Evolutionary conservation across 1,140 invertebrate species (phyloP), one percentile per base, ranked within the genome.

Genomic region (Apis dorsata): DNA sequence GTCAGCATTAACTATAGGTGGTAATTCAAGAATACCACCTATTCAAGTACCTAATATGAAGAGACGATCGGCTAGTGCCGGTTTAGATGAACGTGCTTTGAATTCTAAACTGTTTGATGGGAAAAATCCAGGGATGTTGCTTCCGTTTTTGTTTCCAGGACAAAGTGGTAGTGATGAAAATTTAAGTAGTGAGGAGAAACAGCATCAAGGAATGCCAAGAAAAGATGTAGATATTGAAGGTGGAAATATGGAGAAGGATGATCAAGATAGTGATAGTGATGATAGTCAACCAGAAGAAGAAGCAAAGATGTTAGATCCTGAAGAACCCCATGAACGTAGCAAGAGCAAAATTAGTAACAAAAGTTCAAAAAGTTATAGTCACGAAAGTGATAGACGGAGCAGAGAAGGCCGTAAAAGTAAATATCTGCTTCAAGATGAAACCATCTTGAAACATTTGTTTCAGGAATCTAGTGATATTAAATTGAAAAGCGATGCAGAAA

Each of bases 161-260:
- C 94, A 94, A 28, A 95, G 94, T 12, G 94, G 92, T 7, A 95
- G 94, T 68, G 95, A 96, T 28, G 93, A 93, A 15, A 90, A 93
- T 89, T 81, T 90, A 12, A 94, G 90, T 44, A 93, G 92, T 34
- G 93, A 92, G 88, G 95, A 89, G 92, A 96, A 90, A 91, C 93
- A 80, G 88, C 94, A 21, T 95, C 95, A 8, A 90, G 95, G 78
- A 93, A 94, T 79, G 93, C 94, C 93, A 57, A 94, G 95, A 83
- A 95, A 94, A 82, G 93, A 94, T 74, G 92, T 94, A 28, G 95
- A 95, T 86, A 91, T 96, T 59, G 94, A 95, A 70, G 89, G 94
- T 3, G 93, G 90, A 21, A 93, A 93, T 71, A 69, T 77, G 21
- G 91, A 92, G 4, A 92, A 92, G 53, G 91, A 93, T 62, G 90